Evolutionary conservation across 2,797 vertebrate species (phyloP), one percentile per base, ranked within the genome.

Genomic region (Leptodactylus fallax): DNA sequence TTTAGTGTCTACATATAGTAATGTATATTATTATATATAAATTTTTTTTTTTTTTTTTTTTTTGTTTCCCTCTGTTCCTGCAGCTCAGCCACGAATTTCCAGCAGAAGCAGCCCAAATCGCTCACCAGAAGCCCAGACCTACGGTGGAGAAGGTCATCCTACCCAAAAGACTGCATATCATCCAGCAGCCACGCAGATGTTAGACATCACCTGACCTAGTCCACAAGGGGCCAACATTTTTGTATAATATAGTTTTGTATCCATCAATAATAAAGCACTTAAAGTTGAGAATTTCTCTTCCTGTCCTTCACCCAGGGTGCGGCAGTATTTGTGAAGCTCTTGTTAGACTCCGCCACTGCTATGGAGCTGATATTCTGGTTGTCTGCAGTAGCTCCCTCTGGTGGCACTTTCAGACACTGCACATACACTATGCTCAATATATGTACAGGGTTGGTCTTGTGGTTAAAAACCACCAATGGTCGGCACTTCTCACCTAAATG

Each of bases 161-260:
- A 1, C 94, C 93, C 19, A 96, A 95, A 90, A 93, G 91, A 92
- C 92, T 92, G 87, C 95, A 95, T 90, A 92, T 95, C 92, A 98
- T 99, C 93, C 98, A 99, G 87, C 98, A 99, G 93, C 98, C 98
- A 7, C 95, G 96, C 89, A 98, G 97, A 94, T 97, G 90, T 92
- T 98, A 95, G 96, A 90, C 0, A 7, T 8, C 25, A 27, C 19
- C 21, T 77, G 11, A 51, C n/a, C 9, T 1, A 3, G 8, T 4
- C 65, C 27, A 47, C 36, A 79, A 63, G 23, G 45, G 49, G 65
- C 49, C 36, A 45, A 49, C 4, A 3, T 9, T n/a, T 74, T 76
- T 81, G 69, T 76, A 81, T 51, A 81, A 51, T 27, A 45, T 60
- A n/a, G n/a, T 81, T 87, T 87, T 87, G 87, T 87, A 83, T 21